These are phyloP conservation scores for Phylloscopus trochilus DNA, from an alignment of 2,113 vertebrate genomes.

Conservation along the genomic window DNA sequence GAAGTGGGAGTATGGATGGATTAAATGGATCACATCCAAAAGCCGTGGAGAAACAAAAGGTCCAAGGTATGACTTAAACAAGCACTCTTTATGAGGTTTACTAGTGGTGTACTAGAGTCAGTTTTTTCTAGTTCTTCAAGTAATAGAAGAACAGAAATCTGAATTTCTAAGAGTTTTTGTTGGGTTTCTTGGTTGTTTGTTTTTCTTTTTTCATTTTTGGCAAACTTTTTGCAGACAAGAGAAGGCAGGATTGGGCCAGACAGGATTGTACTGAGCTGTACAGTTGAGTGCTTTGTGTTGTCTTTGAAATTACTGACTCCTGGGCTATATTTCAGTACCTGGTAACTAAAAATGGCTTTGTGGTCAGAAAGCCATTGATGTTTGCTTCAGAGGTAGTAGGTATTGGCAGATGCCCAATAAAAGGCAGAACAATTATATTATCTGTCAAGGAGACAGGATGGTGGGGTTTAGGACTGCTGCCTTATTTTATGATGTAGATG, in stretches of 20 bases:
- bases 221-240: not conserved
- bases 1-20: not conserved
- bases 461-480: conserved; percentile 11
- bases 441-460: conserved; percentile 38
- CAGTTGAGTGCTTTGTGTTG: not conserved
- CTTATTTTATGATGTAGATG: not conserved
- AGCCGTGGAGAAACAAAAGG: not conserved
- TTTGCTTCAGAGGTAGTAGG: not conserved
- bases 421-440: conserved; percentile 26
- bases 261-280: not conserved
- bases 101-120: not conserved
- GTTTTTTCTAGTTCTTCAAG: not conserved
- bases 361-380: conserved; percentile 42
- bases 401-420: conserved; percentile 30
- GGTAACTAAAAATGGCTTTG: conserved; percentile 44
- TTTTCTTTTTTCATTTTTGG: not conserved
- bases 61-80: not conserved
- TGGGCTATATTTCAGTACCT: conserved; percentile 25
- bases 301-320: not conserved
- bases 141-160: not conserved
- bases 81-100: not conserved
- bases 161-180: not conserved
- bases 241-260: not conserved
- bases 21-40: not conserved
- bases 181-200: too few species aligned